Evolutionary conservation across 2,888 invertebrate genomes (phyloP), one percentile per base, ranked within the genome.

Genomic region (Drosophila affinis): DNA sequence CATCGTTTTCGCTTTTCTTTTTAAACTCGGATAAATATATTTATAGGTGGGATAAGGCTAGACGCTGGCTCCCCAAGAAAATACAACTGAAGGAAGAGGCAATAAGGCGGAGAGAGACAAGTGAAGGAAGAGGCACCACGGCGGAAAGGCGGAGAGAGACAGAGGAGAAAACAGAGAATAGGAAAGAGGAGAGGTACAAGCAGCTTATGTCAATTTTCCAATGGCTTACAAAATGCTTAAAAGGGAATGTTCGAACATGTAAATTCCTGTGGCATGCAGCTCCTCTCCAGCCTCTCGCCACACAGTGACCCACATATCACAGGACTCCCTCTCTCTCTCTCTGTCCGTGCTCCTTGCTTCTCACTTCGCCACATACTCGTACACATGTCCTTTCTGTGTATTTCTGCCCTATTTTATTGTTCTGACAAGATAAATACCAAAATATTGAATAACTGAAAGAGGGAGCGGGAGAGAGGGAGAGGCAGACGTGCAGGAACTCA

Each of bases 381-480:
- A 18, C 32, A 18, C 45, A n/a, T 14, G 39, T 44, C 17, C 57
- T 12, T 51, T 61, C 48, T 34, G 51, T 53, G 61, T 73, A 68
- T 76, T 76, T 89, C 76, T 87, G 76, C 86, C 85, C 85, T 89
- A 87, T 89, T 86, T 89, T 89, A 89, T 85, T 89, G 89, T 89
- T 39, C 89, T 72, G 79, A 87, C 89, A 86, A 87, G 85, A 89
- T 87, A 86, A 86, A 86, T 87, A 85, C 89, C 85, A 71, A 86
- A 89, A 86, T 86, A 86, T 86, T 89, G 79, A 89, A 86, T 81
- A 79, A 72, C 75, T 76, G 45, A 59, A 27, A 62, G 29, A 65
- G 54, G 58, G 21, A 27, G 27, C 0, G 27, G 6, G 45, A 56
- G 44, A 61, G 21, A 63, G 54, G 57, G 49, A 44, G 48, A 45